Evolutionary conservation across 2,888 invertebrate species (phyloP).

Genomic region (Cheilosia vernalis): DNA sequence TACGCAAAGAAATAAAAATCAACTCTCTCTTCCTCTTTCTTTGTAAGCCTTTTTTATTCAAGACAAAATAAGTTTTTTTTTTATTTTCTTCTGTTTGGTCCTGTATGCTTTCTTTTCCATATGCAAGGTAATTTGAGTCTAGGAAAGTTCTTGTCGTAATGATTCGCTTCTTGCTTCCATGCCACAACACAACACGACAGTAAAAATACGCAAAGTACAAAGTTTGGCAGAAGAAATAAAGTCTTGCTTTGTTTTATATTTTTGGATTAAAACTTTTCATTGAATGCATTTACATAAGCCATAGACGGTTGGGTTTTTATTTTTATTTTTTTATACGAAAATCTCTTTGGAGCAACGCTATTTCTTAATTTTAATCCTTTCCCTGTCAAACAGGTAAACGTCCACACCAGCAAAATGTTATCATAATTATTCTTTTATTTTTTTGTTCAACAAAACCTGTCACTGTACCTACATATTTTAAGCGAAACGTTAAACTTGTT

Average conservation of each 20-base stretch:
- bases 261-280: conserved; percentile 45
- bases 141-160: conserved; percentile 69
- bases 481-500: neutral
- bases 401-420: conserved; percentile 6
- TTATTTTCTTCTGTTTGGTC: neutral
- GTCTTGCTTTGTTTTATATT: conserved; percentile 51
- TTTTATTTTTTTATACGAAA: neutral
- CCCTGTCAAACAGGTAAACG: conserved; percentile 43
- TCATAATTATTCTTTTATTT: neutral
- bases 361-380: conserved; percentile 51
- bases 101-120: conserved; percentile 50
- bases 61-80: conserved; percentile 41
- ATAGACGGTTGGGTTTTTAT: neutral
- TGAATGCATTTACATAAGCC: conserved; percentile 59
- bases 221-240: conserved; percentile 61
- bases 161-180: conserved; percentile 69
- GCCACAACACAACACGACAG: conserved; percentile 57
- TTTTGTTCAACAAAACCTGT: conserved; percentile 9
- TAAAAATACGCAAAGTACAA: conserved; percentile 55
- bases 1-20: conserved; percentile 5
- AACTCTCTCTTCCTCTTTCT: conserved; percentile 26
- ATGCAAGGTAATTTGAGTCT: conserved; percentile 75
- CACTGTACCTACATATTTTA: conserved; percentile 30
- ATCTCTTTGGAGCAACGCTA: conserved; percentile 21
- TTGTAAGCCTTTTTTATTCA: conserved; percentile 19